These are phyloP conservation scores for Melinaea menophilus DNA, from an alignment of 2,888 invertebrate genomes.

Conservation along the genomic window DNA sequence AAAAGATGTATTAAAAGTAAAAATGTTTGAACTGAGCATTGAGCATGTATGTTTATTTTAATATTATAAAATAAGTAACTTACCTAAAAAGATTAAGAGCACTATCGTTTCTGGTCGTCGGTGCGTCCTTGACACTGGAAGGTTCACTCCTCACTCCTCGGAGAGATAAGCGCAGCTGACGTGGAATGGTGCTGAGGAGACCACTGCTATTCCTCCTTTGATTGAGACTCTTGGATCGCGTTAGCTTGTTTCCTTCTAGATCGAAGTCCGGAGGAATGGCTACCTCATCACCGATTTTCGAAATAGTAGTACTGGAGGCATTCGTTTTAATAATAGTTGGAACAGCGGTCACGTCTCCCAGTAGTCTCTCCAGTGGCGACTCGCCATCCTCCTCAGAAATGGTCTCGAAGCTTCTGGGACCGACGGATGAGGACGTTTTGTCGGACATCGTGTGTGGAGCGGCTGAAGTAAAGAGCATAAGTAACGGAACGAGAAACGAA, in stretches of 20 bases:
- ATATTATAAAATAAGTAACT: slow-evolving; percentile 37
- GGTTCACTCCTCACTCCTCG: slow-evolving; percentile 73
- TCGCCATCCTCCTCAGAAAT: slow-evolving; percentile 72
- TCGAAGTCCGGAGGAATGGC: slow-evolving; percentile 53
- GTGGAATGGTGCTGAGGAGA: slow-evolving; percentile 74
- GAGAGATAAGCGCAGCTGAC: slow-evolving; percentile 71
- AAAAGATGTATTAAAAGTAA: too few relatives aligned
- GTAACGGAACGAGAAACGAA: slow-evolving; percentile 70
- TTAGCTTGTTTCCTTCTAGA: slow-evolving; percentile 63
- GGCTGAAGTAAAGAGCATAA: slow-evolving; percentile 32
- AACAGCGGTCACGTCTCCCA: slow-evolving; percentile 68
- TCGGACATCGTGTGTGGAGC: slow-evolving; percentile 62
- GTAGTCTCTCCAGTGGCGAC: slow-evolving; percentile 72
- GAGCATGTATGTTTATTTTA: too few relatives aligned
- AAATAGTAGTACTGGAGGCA: slow-evolving; percentile 64
- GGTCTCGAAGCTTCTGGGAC: slow-evolving; percentile 73
- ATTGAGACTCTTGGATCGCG: slow-evolving; percentile 70
- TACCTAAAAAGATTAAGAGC: slow-evolving; percentile 73
- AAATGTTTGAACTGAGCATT: too few relatives aligned
- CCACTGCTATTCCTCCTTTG: slow-evolving; percentile 74
- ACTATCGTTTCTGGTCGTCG: slow-evolving; percentile 71
- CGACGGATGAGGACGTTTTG: slow-evolving; percentile 71
- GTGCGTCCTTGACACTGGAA: slow-evolving; percentile 71
- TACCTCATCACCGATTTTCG: slow-evolving; percentile 54
- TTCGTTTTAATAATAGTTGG: slow-evolving; percentile 72